Percentiles rank a stretch among this genome's conserved stretches.
Evolutionary conservation across 2,888 invertebrate species (phyloP).

Genomic region (Xestobium rufovillosum): DNA sequence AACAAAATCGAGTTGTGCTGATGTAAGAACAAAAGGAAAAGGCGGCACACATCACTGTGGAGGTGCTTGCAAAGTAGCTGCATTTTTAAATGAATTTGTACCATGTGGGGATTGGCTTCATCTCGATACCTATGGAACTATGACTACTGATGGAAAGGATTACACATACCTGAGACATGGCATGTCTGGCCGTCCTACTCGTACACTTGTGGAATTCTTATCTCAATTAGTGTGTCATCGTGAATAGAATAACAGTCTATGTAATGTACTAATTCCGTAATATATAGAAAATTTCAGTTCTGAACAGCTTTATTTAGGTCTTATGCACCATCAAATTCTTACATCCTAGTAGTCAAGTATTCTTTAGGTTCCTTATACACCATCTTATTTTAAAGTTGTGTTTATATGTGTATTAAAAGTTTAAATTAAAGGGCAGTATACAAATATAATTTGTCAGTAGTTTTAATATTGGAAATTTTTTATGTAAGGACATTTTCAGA

Average conservation of each 20-base stretch:
- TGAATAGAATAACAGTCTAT: conserved; percentile 28
- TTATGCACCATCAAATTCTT: too few species aligned
- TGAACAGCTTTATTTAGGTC: too few species aligned
- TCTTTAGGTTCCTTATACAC: too few species aligned
- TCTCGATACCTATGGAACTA: conserved; percentile 72
- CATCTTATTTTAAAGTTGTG: too few species aligned
- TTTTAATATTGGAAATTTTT: too few species aligned
- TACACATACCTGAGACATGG: conserved; percentile 55
- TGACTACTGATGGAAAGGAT: conserved; percentile 57
- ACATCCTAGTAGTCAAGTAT: too few species aligned
- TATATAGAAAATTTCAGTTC: too few species aligned
- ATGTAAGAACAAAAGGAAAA: conserved; percentile 50
- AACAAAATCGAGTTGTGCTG: conserved; percentile 42
- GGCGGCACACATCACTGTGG: conserved; percentile 47
- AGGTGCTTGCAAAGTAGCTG: conserved; percentile 68
- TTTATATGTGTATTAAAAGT: too few species aligned
- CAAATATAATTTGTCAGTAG: too few species aligned
- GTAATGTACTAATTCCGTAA: too few species aligned
- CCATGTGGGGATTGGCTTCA: conserved; percentile 71
- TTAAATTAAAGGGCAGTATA: too few species aligned
- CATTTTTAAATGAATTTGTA: conserved; percentile 65
- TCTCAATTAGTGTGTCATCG: conserved; percentile 49
- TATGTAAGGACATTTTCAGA: too few species aligned
- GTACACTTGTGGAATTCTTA: conserved; percentile 66
- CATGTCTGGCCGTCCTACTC: conserved; percentile 71